Percentiles rank a stretch among this genome's conserved stretches.
phyloP scores from a whole-genome alignment of 2,888 invertebrate species.

The Julus scanicus region DNA sequence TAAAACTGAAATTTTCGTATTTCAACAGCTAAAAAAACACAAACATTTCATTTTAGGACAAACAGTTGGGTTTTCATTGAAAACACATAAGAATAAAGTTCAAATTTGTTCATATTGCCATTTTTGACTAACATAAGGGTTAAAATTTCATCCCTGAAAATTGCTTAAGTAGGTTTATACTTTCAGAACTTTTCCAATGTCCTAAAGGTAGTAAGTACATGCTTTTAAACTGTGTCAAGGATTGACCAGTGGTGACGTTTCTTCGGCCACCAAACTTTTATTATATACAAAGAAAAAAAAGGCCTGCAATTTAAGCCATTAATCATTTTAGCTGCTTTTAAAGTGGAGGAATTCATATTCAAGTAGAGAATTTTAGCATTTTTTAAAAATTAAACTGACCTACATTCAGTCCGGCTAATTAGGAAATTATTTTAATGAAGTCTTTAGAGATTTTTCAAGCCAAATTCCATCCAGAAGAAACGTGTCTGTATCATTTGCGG shows the following conservation, averaged over 20 bases:
- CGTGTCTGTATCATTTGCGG: background rate
- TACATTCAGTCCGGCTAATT: background rate
- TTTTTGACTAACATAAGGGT: too few relatives aligned
- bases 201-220: background rate
- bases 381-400: conserved; percentile 12
- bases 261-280: conserved; percentile 27
- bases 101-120: too few relatives aligned
- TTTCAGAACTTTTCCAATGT: background rate
- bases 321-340: conserved; percentile 29
- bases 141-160: too few relatives aligned
- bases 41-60: too few relatives aligned
- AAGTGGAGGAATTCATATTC: background rate
- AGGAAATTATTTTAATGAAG: conserved; percentile 30
- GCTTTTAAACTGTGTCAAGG: conserved; percentile 15
- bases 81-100: too few relatives aligned
- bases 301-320: conserved; percentile 8
- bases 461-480: background rate
- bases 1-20: too few relatives aligned
- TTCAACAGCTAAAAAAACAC: too few relatives aligned
- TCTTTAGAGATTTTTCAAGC: background rate
- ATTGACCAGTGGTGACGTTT: conserved; percentile 17
- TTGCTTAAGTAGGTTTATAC: background rate
- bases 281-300: background rate
- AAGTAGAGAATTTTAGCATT: background rate
- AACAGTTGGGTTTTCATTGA: too few relatives aligned